phyloP scores from a whole-genome alignment of 2,888 invertebrate species.

The Chorisops tibialis region DNA sequence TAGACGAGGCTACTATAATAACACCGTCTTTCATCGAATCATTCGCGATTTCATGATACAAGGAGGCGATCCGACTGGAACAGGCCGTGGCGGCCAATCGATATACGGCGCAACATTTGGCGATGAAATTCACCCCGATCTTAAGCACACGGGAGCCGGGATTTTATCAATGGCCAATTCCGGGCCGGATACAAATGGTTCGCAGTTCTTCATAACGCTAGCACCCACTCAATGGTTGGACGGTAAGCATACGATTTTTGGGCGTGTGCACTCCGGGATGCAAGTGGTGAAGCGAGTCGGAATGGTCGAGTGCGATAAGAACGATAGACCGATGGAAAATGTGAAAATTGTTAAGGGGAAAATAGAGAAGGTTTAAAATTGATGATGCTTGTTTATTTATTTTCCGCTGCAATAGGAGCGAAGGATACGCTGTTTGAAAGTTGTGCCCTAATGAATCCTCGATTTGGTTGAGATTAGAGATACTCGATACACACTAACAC shows the following conservation, averaged over 20 bases:
- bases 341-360: slow-evolving; percentile 69
- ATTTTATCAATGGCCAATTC: slow-evolving; percentile 98
- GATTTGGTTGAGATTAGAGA: no score
- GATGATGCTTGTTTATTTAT: no score
- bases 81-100: slow-evolving; percentile 92
- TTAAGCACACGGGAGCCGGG: slow-evolving; percentile 93
- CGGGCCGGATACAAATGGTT: slow-evolving; percentile 94
- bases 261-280: slow-evolving; percentile 84
- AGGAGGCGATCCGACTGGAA: slow-evolving; percentile 96
- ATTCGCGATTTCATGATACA: slow-evolving; percentile 93
- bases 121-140: slow-evolving; percentile 90
- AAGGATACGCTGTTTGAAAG: no score
- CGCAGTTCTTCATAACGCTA: slow-evolving; percentile 96
- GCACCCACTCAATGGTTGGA: slow-evolving; percentile 98
- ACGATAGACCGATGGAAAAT: slow-evolving; percentile 87
- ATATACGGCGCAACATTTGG: slow-evolving; percentile 94
- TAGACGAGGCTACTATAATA: slow-evolving; percentile 92
- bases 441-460: no score
- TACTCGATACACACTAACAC: no score
- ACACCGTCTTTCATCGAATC: slow-evolving; percentile 92
- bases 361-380: slow-evolving; percentile 44
- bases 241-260: slow-evolving; percentile 96
- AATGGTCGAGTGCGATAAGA: slow-evolving; percentile 88
- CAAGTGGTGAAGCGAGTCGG: slow-evolving; percentile 88
- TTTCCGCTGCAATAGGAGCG: no score